Evolutionary conservation across 2,113 vertebrate species (phyloP).

Genomic region (Fulica atra): DNA sequence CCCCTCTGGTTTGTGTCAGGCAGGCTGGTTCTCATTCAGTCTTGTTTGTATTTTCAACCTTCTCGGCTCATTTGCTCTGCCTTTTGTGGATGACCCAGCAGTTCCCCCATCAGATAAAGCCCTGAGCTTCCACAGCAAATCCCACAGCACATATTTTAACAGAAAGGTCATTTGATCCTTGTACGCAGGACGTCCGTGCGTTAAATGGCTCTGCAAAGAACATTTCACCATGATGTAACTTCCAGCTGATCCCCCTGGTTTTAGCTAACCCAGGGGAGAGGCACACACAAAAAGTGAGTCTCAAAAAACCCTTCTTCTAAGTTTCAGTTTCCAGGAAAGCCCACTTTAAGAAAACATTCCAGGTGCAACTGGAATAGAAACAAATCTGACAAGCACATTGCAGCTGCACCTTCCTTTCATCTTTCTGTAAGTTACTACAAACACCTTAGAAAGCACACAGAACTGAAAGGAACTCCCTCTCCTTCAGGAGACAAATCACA

Average conservation of each 20-base stretch:
- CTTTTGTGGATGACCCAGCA: background rate
- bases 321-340: background rate
- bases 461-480: background rate
- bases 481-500: background rate
- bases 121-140: background rate
- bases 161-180: background rate
- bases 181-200: background rate
- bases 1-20: background rate
- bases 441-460: background rate
- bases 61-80: background rate
- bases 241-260: background rate
- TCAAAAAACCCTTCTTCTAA: background rate
- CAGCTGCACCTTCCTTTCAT: background rate
- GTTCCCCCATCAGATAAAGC: background rate
- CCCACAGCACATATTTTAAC: background rate
- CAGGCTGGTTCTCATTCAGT: background rate
- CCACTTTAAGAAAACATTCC: background rate
- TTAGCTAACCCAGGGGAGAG: background rate
- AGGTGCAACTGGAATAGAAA: background rate
- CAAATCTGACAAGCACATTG: background rate
- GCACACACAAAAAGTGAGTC: background rate
- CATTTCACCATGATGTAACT: background rate
- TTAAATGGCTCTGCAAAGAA: background rate
- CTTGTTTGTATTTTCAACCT: slow-evolving; percentile 5
- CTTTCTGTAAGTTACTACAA: background rate